Evolutionary conservation across 2,797 vertebrate genomes (phyloP), one percentile per base, ranked within the genome.

Genomic region (Chrosomus eos): DNA sequence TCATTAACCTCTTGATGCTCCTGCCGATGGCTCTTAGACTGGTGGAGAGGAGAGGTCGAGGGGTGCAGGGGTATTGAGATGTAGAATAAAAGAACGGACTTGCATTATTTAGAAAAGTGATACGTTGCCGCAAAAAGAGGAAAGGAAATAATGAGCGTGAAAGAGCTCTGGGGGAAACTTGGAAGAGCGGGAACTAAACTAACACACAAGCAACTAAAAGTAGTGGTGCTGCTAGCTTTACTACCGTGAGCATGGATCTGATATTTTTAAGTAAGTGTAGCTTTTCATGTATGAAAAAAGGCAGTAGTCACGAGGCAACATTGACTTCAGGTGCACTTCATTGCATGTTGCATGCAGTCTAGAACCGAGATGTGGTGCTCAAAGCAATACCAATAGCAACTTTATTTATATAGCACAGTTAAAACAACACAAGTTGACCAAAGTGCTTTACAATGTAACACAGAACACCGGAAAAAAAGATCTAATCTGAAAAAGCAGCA

Each of bases 1-100:
- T 71, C 83, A 84, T 84, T 84, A 84, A 79, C 83, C 75, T 84
- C 48, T 28, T 71, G 75, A 84, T 79, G 75, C 75, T 84, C 38
- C 83, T 84, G 83, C 83, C 66, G 18, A 78, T 62, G 75, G 74
- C 51, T 84, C 64, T 84, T 8, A 84, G 75, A 70, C 66, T 84
- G 87, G 45, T 75, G 76, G 71, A 84, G 40, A 28, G 14, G 60
- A 9, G 40, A 81, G 85, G 74, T 68, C 55, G 3, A 76, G 38
- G 66, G 84, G 67, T 45, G 3, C 16, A 4, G 80, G 75, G 75
- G 51, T 51, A 87, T 36, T 40, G 72, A 76, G 86, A 77, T 68
- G 55, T 31, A 64, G 45, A 66, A 60, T 40, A 77, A 53, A 48
- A 66, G 66, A 84, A 68, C 21, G 6, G n/a, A 51, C 26, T 73